Percentiles rank a stretch among this genome's conserved stretches.
Evolutionary conservation across 2,113 vertebrate genomes (phyloP).

Genomic region (Epinephelus cyanopodus): DNA sequence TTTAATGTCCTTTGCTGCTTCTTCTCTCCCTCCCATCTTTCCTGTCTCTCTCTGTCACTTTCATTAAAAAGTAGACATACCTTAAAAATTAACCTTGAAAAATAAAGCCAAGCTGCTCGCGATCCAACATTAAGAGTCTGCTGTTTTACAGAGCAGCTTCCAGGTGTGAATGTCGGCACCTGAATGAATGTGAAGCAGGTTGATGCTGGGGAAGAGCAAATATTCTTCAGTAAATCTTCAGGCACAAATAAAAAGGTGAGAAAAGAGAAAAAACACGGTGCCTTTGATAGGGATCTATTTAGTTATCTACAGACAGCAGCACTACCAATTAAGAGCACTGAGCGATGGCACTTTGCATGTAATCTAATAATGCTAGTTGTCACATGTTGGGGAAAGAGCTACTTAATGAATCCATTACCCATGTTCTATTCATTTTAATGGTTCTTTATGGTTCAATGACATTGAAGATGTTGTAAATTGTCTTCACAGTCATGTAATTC

Average conservation of each 20-base stretch:
- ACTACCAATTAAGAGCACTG: constrained; percentile 9
- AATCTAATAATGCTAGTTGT: constrained; percentile 23
- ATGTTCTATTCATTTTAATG: neutral
- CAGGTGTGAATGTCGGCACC: constrained; percentile 1
- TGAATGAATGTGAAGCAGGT: neutral
- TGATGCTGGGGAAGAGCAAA: constrained; percentile 3
- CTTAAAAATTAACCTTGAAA: too few species aligned
- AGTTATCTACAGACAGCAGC: neutral
- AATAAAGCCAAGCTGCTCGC: neutral
- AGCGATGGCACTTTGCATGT: constrained; percentile 26
- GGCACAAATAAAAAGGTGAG: constrained; percentile 6
- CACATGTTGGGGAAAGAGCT: constrained; percentile 10
- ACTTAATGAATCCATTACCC: constrained; percentile 47
- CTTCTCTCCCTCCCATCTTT: too few species aligned
- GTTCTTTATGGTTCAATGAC: constrained; percentile 3
- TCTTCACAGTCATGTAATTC: neutral
- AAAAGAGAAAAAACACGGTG: neutral
- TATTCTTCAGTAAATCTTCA: neutral
- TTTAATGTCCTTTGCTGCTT: too few species aligned
- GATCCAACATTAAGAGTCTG: neutral
- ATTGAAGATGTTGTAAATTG: neutral
- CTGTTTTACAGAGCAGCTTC: constrained; percentile 12
- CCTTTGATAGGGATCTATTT: constrained; percentile 7
- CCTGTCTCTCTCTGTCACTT: too few species aligned
- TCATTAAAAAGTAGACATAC: too few species aligned